phyloP scores from a whole-genome alignment of 2,113 vertebrate species.

The Indicator indicator region DNA sequence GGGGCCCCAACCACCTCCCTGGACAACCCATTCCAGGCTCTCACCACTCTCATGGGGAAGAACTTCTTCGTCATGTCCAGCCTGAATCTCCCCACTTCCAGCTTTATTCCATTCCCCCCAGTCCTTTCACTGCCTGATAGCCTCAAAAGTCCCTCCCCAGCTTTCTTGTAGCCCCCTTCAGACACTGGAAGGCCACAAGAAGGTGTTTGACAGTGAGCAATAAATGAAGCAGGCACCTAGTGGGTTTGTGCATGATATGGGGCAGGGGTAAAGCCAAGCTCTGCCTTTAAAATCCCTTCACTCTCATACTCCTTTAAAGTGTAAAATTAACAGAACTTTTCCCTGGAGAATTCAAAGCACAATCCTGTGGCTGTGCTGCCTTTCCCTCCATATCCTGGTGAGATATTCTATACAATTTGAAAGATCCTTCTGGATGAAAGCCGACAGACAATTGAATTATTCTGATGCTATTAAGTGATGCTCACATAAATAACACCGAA shows the following conservation, averaged over 20 bases:
- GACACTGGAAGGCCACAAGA: no score
- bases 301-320: background rate
- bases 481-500: constrained; percentile 59
- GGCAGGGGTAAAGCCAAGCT: background rate
- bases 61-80: no score
- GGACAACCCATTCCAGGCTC: no score
- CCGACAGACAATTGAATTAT: constrained; percentile 37
- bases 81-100: no score
- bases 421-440: constrained; percentile 47
- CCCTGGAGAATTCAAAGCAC: background rate
- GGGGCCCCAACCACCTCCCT: no score
- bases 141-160: no score
- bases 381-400: background rate
- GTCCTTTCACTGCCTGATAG: no score
- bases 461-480: constrained; percentile 51
- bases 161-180: no score
- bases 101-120: no score
- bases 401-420: background rate
- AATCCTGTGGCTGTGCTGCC: background rate
- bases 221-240: background rate
- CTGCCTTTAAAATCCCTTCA: background rate
- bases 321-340: background rate
- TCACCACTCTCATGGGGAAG: no score
- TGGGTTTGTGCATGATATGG: background rate
- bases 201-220: background rate